Evolutionary conservation across 2,113 vertebrate genomes (phyloP).

Genomic region (Hystrix cristata): DNA sequence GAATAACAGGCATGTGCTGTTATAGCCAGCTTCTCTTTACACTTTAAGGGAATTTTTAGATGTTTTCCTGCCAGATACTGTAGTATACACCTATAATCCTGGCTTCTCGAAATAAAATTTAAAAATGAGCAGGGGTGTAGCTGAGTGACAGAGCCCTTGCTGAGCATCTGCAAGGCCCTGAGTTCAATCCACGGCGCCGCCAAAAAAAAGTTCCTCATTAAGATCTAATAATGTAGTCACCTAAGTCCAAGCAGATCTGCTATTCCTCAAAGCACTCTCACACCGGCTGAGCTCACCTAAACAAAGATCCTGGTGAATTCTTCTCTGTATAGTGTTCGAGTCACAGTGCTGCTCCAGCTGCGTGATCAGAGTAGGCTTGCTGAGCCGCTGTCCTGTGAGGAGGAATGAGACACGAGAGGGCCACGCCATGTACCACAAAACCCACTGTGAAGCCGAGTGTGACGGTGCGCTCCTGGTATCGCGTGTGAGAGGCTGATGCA

Average conservation of each 20-base stretch:
- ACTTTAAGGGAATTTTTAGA: neutral
- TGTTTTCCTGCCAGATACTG: neutral
- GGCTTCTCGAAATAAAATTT: neutral
- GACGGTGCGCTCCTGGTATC: neutral
- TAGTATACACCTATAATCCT: neutral
- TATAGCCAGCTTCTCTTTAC: neutral
- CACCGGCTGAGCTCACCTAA: neutral
- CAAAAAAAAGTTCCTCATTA: neutral
- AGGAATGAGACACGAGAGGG: neutral
- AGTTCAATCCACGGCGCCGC: neutral
- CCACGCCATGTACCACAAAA: neutral
- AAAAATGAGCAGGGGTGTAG: neutral
- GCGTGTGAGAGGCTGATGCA: neutral
- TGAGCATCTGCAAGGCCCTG: neutral
- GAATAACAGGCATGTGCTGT: neutral
- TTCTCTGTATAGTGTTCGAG: neutral
- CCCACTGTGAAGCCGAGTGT: neutral
- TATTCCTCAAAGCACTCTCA: neutral
- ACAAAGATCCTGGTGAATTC: neutral
- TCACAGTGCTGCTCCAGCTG: neutral
- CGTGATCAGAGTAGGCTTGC: neutral
- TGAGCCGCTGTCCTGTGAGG: neutral
- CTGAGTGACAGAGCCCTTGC: neutral
- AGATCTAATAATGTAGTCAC: neutral
- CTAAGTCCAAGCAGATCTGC: neutral